Percentiles rank a stretch among this genome's conserved stretches.
Evolutionary conservation across 2,888 invertebrate species (phyloP).

Genomic region (Oasisia sp.): DNA sequence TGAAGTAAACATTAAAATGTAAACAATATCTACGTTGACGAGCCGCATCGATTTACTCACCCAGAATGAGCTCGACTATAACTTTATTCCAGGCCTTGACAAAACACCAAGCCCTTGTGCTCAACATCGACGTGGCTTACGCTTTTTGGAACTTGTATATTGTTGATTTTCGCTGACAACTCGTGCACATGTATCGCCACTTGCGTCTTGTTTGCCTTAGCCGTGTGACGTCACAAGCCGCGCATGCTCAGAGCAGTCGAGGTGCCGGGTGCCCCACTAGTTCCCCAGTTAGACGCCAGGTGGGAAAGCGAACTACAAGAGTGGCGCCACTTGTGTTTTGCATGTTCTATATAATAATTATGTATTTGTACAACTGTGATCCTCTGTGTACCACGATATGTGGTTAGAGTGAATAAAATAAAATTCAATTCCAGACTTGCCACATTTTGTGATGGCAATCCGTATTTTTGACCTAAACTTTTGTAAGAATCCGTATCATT

Average conservation of each 20-base stretch:
- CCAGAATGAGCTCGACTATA: not conserved
- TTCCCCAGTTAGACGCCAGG: not conserved
- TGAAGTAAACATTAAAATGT: not conserved
- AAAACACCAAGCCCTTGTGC: constrained; percentile 17
- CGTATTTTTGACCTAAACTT: too few species aligned
- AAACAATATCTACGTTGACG: not conserved
- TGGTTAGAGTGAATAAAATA: too few species aligned
- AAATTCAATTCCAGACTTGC: too few species aligned
- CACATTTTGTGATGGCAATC: too few species aligned
- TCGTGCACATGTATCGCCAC: not conserved
- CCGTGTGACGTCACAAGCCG: not conserved
- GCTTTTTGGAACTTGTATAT: not conserved
- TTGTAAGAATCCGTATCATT: too few species aligned
- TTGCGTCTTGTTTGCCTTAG: not conserved
- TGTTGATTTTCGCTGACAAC: constrained; percentile 17
- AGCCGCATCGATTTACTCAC: not conserved
- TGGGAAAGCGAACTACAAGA: not conserved
- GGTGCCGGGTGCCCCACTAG: not conserved
- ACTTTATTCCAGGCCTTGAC: constrained; percentile 17
- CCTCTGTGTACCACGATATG: too few species aligned
- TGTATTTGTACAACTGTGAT: too few species aligned
- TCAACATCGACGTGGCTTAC: constrained; percentile 4
- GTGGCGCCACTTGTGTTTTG: not conserved
- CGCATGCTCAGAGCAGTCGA: not conserved
- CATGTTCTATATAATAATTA: too few species aligned